Evolutionary conservation across 2,797 vertebrate genomes (phyloP).

Genomic region (Brachymystax lenok): DNA sequence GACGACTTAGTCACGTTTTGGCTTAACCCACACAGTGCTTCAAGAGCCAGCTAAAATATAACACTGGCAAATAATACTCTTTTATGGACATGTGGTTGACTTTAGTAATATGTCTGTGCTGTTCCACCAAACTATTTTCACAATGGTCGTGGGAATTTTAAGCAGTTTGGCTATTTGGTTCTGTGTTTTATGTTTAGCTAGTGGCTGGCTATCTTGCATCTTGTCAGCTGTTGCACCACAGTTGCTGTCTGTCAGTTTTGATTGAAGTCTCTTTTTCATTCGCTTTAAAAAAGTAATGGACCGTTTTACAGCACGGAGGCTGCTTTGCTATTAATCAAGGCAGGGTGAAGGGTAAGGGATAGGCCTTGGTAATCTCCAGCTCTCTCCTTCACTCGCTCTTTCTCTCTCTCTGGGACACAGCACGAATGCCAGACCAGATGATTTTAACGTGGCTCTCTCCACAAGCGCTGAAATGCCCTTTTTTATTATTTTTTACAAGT

Average conservation of each 20-base stretch:
- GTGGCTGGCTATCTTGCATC: neutral
- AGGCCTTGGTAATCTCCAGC: neutral
- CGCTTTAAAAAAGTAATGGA: conserved; percentile 50
- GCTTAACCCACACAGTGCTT: neutral
- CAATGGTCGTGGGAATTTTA: neutral
- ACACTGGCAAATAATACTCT: neutral
- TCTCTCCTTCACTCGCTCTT: neutral
- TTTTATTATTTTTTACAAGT: conserved; percentile 42
- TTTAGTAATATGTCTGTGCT: neutral
- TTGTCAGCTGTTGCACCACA: neutral
- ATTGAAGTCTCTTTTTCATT: conserved; percentile 47
- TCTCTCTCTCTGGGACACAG: neutral
- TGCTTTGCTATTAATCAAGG: conserved; percentile 32
- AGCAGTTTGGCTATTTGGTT: neutral
- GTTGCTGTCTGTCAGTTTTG: conserved; percentile 24
- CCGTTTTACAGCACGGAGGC: conserved; percentile 42
- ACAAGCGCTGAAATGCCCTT: neutral
- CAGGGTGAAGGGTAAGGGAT: conserved; percentile 19
- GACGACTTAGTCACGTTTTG: neutral
- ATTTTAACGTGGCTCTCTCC: neutral
- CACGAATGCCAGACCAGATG: neutral
- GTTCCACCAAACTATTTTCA: neutral
- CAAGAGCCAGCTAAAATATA: neutral
- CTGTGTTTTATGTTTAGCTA: neutral
- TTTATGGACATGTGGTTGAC: neutral